Base-by-base conservation (phyloP, 2,113 vertebrate species). In the Cyanistes caeruleus region DNA sequence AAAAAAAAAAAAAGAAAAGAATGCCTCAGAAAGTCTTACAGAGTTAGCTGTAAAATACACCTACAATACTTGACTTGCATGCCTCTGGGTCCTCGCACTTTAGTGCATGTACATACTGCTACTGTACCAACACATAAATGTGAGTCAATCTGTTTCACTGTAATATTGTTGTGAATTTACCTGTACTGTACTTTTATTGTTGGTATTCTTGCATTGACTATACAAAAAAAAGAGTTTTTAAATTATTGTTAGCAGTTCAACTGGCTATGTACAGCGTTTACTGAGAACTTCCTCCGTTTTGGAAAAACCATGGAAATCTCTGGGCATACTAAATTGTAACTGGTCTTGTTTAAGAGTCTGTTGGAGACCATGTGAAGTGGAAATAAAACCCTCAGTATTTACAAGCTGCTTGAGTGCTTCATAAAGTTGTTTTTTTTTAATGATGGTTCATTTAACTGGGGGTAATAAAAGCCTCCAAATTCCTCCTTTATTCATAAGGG, bases 21-120 rank as follows among this genome's bases (percentile, higher is more conserved):
- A 95, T 95, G 92, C 96, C 95, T 97, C 95, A 91, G 96, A 96
- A 97, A 98, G 98, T 97, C 98, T 96, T 96, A 97, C 73, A 94
- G 96, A 97, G 96, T 97, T 98, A 97, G 79, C 95, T 98, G 98
- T 98, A 97, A 97, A 98, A 93, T 97, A 98, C 97, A 98, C 98
- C 96, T 96, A 83, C 78, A 80, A 97, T 98, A 97, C 98, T 98
- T 92, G 91, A 97, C 97, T 97, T 98, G 99, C 99, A 99, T 99
- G 98, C 98, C 98, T 98, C 98, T 97, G 97, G 97, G 98, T 98
- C 98, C 97, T 98, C 98, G 99, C 98, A 98, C 98, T 98, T 98
- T 98, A 98, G 99, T 99, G 98, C 99, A 99, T 99, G 99, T 99
- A 98, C 97, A 99, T 98, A 98, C 78, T 95, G 97, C 98, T 98